Percentiles rank a stretch among this genome's conserved stretches.
These are phyloP conservation scores for Channallabes apus DNA, from an alignment of 2,797 vertebrate genomes.

Conservation along the genomic window DNA sequence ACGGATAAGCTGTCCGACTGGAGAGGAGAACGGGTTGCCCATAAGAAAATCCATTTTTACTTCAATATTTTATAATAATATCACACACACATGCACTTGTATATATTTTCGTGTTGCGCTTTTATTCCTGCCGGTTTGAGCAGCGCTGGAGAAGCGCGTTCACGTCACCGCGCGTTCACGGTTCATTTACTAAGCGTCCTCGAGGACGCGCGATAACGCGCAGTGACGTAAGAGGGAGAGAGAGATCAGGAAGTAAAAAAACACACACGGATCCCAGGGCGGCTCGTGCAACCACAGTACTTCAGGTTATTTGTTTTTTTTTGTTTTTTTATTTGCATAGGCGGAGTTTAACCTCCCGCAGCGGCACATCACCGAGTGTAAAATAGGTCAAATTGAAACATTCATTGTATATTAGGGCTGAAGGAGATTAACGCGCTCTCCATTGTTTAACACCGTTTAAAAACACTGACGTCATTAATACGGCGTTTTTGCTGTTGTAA, in stretches of 20 bases:
- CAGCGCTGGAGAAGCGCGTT: slow-evolving; percentile 33
- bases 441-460: no score
- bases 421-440: no score
- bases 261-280: neutral
- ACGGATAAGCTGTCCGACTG: slow-evolving; percentile 81
- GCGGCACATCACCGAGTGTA: no score
- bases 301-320: neutral
- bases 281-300: neutral
- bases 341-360: no score
- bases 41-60: slow-evolving; percentile 75
- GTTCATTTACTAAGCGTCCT: no score
- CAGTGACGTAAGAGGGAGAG: slow-evolving; percentile 66
- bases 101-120: neutral
- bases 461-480: no score
- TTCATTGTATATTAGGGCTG: no score
- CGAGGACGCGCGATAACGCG: slow-evolving; percentile 33
- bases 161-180: slow-evolving; percentile 60
- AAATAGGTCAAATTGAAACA: no score
- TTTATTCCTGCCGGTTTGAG: neutral
- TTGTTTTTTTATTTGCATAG: neutral
- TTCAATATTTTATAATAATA: slow-evolving; percentile 57
- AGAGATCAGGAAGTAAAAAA: slow-evolving; percentile 44
- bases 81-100: neutral
- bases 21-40: slow-evolving; percentile 72
- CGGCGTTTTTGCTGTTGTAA: no score